phyloP scores from a whole-genome alignment of 2,888 invertebrate genomes.

The Pantelozetes paolii region DNA sequence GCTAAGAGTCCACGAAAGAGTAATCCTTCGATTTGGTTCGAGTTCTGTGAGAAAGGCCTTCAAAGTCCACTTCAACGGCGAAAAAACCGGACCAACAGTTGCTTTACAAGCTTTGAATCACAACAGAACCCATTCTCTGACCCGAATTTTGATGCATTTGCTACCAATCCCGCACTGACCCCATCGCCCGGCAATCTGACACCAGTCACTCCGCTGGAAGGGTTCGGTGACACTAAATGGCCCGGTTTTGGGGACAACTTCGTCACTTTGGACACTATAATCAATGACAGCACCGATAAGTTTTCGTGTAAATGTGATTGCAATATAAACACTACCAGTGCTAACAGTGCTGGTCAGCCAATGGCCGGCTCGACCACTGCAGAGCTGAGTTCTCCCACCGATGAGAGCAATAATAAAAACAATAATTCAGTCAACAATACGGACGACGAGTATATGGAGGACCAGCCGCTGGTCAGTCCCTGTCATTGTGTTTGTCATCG shows the following conservation, averaged over 20 bases:
- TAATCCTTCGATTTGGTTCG: conserved; percentile 52
- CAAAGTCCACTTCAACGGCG: conserved; percentile 53
- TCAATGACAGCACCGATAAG: not conserved
- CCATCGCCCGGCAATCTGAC: conserved; percentile 40
- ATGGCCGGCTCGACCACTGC: not conserved
- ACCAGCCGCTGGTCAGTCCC: conserved; percentile 42
- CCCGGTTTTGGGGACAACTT: conserved; percentile 42
- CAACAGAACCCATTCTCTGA: conserved; percentile 36
- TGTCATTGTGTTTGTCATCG: conserved; percentile 43
- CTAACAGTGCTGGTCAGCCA: conserved; percentile 20
- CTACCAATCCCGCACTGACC: not conserved
- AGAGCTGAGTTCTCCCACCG: not conserved
- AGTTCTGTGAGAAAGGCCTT: conserved; percentile 57
- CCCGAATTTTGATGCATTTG: conserved; percentile 35
- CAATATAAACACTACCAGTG: conserved; percentile 12
- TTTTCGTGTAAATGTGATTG: conserved; percentile 28
- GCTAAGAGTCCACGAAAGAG: conserved; percentile 46
- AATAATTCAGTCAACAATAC: not conserved
- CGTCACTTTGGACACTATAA: conserved; percentile 17
- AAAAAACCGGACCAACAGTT: conserved; percentile 41
- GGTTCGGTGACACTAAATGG: conserved; percentile 24
- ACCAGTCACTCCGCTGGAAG: conserved; percentile 42
- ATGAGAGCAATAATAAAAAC: conserved; percentile 31
- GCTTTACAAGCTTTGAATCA: conserved; percentile 34
- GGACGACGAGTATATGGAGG: conserved; percentile 36